Conservation (phyloP, 2,888 invertebrate genomes). For the Empis livida region DNA sequence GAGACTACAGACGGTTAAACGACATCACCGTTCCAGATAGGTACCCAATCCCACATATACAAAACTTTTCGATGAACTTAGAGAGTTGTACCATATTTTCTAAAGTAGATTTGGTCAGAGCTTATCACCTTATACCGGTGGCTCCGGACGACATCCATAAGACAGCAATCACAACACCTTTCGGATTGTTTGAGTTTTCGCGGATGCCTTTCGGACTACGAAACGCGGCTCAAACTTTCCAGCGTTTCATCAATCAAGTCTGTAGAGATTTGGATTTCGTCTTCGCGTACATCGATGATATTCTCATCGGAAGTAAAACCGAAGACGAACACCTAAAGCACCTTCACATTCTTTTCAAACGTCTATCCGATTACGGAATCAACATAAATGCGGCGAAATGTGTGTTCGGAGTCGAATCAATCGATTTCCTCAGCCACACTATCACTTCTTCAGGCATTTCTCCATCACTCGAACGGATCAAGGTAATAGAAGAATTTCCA, state of each 20-base stretch:
- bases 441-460: not conserved
- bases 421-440: not conserved
- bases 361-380: conserved; percentile 1
- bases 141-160: conserved; percentile 7
- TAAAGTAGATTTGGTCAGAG: conserved; percentile 15
- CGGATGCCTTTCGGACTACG: not conserved
- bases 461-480: not conserved
- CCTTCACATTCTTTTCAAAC: conserved; percentile 8
- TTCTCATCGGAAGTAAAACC: conserved; percentile 10
- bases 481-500: not conserved
- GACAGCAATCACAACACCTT: conserved; percentile 1
- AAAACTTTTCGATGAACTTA: not conserved
- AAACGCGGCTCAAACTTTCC: conserved; percentile 2
- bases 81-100: conserved; percentile 10
- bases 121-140: conserved; percentile 26
- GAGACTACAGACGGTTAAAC: not conserved
- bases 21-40: conserved; percentile 4
- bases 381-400: conserved; percentile 14
- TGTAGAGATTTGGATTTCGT: not conserved
- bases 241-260: not conserved
- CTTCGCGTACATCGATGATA: not conserved
- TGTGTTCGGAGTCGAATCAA: not conserved
- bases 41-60: not conserved
- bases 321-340: conserved; percentile 11
- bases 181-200: not conserved